phyloP scores from a whole-genome alignment of 2,888 invertebrate species.

The Ceramica pisi region DNA sequence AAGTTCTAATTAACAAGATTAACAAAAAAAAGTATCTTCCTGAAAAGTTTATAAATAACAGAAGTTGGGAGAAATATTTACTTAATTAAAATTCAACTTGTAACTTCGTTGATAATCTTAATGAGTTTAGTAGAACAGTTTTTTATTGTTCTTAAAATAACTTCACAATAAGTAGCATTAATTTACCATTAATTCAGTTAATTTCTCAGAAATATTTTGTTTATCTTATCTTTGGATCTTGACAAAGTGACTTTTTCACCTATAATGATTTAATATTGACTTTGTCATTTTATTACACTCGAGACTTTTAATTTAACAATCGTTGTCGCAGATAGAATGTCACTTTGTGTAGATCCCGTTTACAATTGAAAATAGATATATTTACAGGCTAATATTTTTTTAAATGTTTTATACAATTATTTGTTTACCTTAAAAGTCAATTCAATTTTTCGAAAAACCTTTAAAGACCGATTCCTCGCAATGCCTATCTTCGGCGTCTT shows the following conservation, averaged over 20 bases:
- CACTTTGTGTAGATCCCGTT: neutral
- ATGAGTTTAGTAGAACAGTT: neutral
- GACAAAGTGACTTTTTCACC: neutral
- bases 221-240: neutral
- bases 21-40: conserved; percentile 11
- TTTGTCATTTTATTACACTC: neutral
- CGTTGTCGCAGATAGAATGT: neutral
- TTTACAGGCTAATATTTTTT: conserved; percentile 13
- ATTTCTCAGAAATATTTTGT: neutral
- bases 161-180: neutral
- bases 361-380: conserved; percentile 8
- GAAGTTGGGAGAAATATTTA: conserved; percentile 11
- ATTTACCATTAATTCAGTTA: conserved; percentile 1
- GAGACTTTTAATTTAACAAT: neutral
- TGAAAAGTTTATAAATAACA: neutral
- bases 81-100: conserved; percentile 20
- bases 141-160: neutral
- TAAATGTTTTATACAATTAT: neutral
- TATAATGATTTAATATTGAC: neutral
- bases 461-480: conserved; percentile 68
- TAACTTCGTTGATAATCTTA: neutral
- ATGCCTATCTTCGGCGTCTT: conserved; percentile 58
- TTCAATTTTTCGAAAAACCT: conserved; percentile 69
- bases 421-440: neutral
- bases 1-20: conserved; percentile 6